phyloP scores from a whole-genome alignment of 2,888 invertebrate genomes.

The Siphlonurus alternatus region DNA sequence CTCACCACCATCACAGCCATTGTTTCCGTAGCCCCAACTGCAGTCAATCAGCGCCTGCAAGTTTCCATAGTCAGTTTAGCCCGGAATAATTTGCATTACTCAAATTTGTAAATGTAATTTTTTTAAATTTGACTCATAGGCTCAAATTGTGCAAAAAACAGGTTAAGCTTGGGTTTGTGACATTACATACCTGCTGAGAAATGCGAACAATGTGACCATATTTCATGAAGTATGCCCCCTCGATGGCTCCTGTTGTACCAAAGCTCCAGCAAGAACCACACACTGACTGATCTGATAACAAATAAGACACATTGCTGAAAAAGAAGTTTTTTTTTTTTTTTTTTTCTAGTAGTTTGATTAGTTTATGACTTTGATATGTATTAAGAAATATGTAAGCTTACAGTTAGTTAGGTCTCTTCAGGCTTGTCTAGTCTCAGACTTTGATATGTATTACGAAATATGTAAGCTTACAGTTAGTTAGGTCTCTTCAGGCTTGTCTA shows the following conservation, averaged over 20 bases:
- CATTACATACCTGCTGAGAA: constrained; percentile 53
- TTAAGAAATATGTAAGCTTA: neutral
- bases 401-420: neutral
- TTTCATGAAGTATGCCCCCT: constrained; percentile 77
- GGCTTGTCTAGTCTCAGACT: neutral
- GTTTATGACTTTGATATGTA: neutral
- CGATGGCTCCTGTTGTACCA: constrained; percentile 82
- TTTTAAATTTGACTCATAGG: too few relatives aligned
- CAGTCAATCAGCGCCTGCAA: constrained; percentile 74
- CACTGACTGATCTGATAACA: constrained; percentile 69
- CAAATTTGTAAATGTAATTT: neutral
- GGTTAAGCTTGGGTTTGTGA: neutral
- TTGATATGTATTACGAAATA: too few relatives aligned
- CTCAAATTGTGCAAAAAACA: neutral
- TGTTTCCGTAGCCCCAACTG: constrained; percentile 91
- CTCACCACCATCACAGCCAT: constrained; percentile 96
- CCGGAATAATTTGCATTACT: neutral
- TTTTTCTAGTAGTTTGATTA: too few relatives aligned
- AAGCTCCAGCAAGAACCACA: constrained; percentile 98
- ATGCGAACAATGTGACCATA: constrained; percentile 63
- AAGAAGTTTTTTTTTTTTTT: too few relatives aligned
- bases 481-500: too few relatives aligned
- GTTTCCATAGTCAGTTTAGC: neutral
- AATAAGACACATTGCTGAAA: constrained; percentile 12
- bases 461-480: too few relatives aligned